Conservation (phyloP, 2,113 vertebrate genomes). For the Brachionichthys hirsutus region DNA sequence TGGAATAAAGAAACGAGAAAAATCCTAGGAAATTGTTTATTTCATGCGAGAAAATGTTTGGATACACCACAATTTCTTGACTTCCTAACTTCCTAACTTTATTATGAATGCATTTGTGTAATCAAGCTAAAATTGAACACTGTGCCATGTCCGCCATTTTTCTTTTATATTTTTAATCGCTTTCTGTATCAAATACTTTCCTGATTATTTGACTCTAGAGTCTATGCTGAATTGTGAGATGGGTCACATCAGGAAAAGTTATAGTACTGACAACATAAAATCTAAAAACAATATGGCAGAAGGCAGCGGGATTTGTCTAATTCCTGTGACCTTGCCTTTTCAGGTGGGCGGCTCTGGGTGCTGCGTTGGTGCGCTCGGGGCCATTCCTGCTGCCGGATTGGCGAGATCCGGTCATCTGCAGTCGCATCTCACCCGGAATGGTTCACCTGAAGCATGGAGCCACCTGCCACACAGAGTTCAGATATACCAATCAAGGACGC, state of each 20-base stretch:
- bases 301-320: conserved; percentile 43
- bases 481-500: conserved; percentile 21
- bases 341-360: conserved; percentile 33
- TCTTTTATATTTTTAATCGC: neutral
- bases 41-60: no score
- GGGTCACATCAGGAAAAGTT: conserved; percentile 28
- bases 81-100: no score
- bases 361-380: neutral
- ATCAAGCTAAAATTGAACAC: neutral
- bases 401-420: no score
- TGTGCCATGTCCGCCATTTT: neutral
- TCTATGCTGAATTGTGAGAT: conserved; percentile 20
- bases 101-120: no score
- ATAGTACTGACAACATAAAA: conserved; percentile 33
- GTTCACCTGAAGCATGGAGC: conserved; percentile 50
- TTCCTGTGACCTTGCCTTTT: conserved; percentile 30
- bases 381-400: no score
- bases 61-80: no score
- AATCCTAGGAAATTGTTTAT: no score
- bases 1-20: no score
- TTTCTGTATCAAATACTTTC: conserved; percentile 20
- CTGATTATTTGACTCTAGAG: conserved; percentile 13
- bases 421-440: neutral
- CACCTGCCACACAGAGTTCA: conserved; percentile 48
- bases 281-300: conserved; percentile 54